Evolutionary conservation across 2,113 vertebrate genomes (phyloP).

Genomic region (Tor tambroides): DNA sequence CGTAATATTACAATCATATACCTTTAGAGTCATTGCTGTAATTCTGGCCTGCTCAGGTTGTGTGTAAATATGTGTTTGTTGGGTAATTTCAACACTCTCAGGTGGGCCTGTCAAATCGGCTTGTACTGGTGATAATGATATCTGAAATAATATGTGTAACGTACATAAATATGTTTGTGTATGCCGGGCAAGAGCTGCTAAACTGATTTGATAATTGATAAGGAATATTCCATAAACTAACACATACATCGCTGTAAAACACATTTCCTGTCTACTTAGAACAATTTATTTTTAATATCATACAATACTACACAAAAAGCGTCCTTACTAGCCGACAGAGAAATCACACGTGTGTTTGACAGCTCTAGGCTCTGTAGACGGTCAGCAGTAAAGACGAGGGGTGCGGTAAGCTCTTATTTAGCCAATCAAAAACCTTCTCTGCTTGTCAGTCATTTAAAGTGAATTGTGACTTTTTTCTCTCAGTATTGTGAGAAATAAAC

Average conservation of each 20-base stretch:
- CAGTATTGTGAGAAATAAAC: too few species aligned
- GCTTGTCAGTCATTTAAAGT: neutral
- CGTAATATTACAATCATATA: neutral
- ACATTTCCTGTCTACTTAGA: neutral
- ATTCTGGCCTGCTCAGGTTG: neutral
- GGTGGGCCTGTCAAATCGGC: conserved; percentile 3
- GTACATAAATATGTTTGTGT: neutral
- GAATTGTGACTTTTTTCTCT: neutral
- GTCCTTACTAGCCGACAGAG: neutral
- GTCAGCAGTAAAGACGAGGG: neutral
- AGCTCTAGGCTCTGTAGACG: neutral
- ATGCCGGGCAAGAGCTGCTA: neutral
- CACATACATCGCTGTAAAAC: neutral
- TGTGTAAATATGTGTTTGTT: neutral
- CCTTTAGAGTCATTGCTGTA: neutral
- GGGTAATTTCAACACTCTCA: neutral
- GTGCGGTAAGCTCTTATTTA: neutral
- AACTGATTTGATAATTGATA: neutral
- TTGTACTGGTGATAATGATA: neutral
- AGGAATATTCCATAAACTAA: neutral
- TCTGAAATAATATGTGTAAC: neutral
- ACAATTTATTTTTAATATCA: neutral
- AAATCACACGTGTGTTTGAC: neutral
- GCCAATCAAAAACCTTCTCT: neutral
- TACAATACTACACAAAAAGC: neutral